Evolutionary conservation across 2,113 vertebrate species (phyloP).

Genomic region (Dipodomys ordii): DNA sequence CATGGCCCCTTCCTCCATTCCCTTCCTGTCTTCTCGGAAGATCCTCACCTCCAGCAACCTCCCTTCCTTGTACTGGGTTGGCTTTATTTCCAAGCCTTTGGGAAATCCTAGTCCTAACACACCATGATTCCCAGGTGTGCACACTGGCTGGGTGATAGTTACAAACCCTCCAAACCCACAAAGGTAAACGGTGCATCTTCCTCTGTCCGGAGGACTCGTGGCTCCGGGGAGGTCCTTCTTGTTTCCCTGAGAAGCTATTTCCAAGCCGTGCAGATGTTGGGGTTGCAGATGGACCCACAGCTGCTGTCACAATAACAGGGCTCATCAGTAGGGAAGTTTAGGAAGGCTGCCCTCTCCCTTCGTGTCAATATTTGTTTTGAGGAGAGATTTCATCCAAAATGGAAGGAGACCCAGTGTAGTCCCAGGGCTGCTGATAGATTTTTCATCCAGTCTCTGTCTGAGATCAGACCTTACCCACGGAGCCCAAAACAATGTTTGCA

Average conservation of each 20-base stretch:
- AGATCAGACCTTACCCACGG: not conserved
- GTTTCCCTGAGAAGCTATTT: not conserved
- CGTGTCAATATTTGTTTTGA: conserved; percentile 64
- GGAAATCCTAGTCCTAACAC: not conserved
- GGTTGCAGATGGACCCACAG: not conserved
- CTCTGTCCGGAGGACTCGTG: not conserved
- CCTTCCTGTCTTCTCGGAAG: not conserved
- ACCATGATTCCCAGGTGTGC: conserved; percentile 20
- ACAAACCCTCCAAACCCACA: conserved; percentile 23
- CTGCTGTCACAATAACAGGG: not conserved
- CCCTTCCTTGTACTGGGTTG: fast-evolving
- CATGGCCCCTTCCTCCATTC: not conserved
- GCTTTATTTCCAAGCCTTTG: conserved; percentile 11
- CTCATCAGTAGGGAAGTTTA: not conserved
- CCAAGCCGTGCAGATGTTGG: not conserved
- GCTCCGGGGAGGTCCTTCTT: not conserved
- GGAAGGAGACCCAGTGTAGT: not conserved
- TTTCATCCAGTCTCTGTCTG: not conserved
- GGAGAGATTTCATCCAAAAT: not conserved
- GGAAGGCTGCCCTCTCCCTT: not conserved
- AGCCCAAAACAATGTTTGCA: not conserved
- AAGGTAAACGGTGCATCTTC: not conserved
- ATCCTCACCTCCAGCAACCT: not conserved
- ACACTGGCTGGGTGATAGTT: not conserved
- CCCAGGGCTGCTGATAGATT: not conserved